These are phyloP conservation scores for Mirounga angustirostris DNA, from an alignment of 2,113 vertebrate genomes.

Conservation along the genomic window DNA sequence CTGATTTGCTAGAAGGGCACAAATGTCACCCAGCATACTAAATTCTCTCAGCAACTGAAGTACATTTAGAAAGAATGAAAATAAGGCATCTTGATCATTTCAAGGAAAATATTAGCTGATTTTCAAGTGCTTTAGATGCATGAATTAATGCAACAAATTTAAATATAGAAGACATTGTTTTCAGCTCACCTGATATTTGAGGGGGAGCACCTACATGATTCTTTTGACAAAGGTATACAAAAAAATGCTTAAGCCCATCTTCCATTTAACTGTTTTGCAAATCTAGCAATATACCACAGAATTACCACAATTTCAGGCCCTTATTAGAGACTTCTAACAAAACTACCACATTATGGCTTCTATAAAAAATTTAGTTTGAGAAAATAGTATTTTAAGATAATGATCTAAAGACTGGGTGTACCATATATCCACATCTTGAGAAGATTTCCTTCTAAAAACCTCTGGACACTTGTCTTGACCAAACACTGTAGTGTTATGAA, in stretches of 20 bases:
- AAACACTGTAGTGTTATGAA: neutral
- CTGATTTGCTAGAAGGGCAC: constrained; percentile 57
- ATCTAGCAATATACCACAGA: neutral
- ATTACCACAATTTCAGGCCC: neutral
- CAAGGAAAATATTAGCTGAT: constrained; percentile 45
- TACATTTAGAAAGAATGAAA: constrained; percentile 49
- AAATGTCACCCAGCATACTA: constrained; percentile 43
- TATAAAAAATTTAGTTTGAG: neutral
- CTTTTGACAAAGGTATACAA: neutral
- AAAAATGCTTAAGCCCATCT: neutral
- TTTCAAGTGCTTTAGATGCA: neutral
- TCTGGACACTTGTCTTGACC: neutral
- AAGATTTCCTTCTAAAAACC: neutral
- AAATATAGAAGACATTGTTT: neutral
- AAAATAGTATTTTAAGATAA: neutral
- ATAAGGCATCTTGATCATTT: neutral
- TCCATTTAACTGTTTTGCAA: neutral
- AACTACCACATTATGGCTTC: neutral
- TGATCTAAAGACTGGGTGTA: neutral
- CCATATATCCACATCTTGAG: neutral
- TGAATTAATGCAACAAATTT: neutral
- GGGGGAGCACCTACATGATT: neutral
- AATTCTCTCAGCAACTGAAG: constrained; percentile 34
- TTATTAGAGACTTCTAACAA: neutral
- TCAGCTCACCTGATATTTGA: neutral